phyloP scores from a whole-genome alignment of 2,888 invertebrate genomes.

The Spicauda simplicius region DNA sequence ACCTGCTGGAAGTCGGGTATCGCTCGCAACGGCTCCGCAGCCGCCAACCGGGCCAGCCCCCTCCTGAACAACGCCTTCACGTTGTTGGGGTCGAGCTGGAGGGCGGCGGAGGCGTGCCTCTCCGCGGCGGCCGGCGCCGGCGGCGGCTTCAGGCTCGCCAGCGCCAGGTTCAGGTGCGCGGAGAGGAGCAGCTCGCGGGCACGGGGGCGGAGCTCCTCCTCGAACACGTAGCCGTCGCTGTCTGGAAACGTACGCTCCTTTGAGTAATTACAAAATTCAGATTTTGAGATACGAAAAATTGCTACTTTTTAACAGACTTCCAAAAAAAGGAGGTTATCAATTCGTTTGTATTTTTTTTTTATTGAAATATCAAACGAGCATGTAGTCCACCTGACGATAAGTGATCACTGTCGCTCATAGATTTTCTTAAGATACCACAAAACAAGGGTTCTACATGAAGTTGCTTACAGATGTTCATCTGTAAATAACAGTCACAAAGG shows the following conservation, averaged over 20 bases:
- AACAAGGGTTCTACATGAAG: too few relatives aligned
- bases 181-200: constrained; percentile 86
- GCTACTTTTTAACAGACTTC: too few relatives aligned
- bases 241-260: constrained; percentile 51
- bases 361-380: too few relatives aligned
- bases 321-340: too few relatives aligned
- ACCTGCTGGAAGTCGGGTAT: constrained; percentile 91
- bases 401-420: too few relatives aligned
- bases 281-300: too few relatives aligned
- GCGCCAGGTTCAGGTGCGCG: constrained; percentile 91
- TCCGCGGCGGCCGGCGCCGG: constrained; percentile 86
- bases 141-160: constrained; percentile 91
- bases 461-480: too few relatives aligned
- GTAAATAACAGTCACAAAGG: too few relatives aligned
- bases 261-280: too few relatives aligned
- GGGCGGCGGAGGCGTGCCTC: constrained; percentile 90
- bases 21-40: constrained; percentile 92
- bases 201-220: constrained; percentile 52
- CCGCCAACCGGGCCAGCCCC: constrained; percentile 90
- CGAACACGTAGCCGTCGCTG: constrained; percentile 55
- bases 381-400: too few relatives aligned
- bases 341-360: too few relatives aligned
- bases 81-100: constrained; percentile 90
- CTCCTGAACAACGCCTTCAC: constrained; percentile 96
- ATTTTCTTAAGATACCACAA: too few relatives aligned